Base-by-base conservation (phyloP, 1,140 invertebrate genomes). In the Diorhabda carinulata region DNA sequence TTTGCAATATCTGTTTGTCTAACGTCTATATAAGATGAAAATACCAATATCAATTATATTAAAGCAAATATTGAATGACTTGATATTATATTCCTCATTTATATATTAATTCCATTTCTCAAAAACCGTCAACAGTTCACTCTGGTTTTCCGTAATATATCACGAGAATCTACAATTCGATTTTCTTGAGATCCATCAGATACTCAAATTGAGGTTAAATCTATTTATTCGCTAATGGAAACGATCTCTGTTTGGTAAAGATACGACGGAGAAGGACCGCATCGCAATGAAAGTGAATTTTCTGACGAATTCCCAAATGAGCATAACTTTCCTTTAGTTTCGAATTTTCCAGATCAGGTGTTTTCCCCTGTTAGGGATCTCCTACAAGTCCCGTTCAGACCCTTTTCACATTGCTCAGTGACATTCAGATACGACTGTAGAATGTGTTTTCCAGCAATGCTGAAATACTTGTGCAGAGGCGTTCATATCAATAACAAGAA, bases 211-310 rank as follows among this genome's bases (percentile, higher is more conserved):
- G 47, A 52, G 47, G 47, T 52, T 52, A 52, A 52, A 52, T n/a
- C 47, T 52, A n/a, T 52, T 52, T 52, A 52, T 52, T 52, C 47
- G n/a, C 47, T 52, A 52, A 52, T 52, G 47, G 47, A 52, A 52
- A 52, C 47, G 47, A 52, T 52, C 6, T 6, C n/a, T 52, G 47
- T 6, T 4, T 4, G 47, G 47, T 52, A 52, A 52, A n/a, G 47
- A 52, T 52, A 52, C 47, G 47, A 52, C 47, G 47, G 47, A 52
- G 47, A 52, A 52, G n/a, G 47, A n/a, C 6, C 47, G 47, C 47
- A n/a, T n/a, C 47, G 47, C 47, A 52, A 52, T 52, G 47, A 52
- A n/a, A 52, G 25, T 25, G 47, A 52, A n/a, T 52, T 52, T 52
- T 52, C 47, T 52, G 47, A 52, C 47, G 47, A 52, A 52, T 52